These are phyloP conservation scores for Dioctria linearis DNA, from an alignment of 2,888 invertebrate genomes.

Conservation along the genomic window DNA sequence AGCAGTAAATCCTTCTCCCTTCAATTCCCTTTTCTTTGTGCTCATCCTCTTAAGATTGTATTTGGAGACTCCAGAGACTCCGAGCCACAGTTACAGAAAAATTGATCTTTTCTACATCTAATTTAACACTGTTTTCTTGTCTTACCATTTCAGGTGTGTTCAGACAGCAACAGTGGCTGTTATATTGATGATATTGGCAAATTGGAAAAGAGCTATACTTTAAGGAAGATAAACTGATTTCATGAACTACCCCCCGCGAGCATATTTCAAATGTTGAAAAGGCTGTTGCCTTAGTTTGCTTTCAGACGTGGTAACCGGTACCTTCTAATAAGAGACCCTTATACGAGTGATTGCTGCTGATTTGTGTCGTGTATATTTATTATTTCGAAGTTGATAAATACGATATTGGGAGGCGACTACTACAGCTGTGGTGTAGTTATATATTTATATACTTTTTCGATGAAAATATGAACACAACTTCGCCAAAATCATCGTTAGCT, in stretches of 20 bases:
- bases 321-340: neutral
- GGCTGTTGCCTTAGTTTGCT: neutral
- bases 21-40: neutral
- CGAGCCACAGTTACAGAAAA: neutral
- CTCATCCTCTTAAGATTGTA: neutral
- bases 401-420: neutral
- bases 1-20: neutral
- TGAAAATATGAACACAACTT: slow-evolving; percentile 74
- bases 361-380: neutral
- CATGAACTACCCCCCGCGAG: neutral
- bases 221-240: slow-evolving; percentile 32
- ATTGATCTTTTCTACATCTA: slow-evolving; percentile 10
- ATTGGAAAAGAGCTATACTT: neutral
- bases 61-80: neutral
- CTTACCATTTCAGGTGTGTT: slow-evolving; percentile 37
- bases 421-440: neutral
- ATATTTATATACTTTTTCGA: slow-evolving; percentile 5
- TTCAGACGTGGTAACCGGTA: neutral
- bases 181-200: slow-evolving; percentile 27
- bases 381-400: neutral
- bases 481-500: slow-evolving; percentile 79
- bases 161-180: neutral
- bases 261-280: neutral
- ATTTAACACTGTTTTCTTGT: slow-evolving; percentile 25
- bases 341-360: neutral